Evolutionary conservation across 2,888 invertebrate species (phyloP).

Genomic region (Furcula furcula): DNA sequence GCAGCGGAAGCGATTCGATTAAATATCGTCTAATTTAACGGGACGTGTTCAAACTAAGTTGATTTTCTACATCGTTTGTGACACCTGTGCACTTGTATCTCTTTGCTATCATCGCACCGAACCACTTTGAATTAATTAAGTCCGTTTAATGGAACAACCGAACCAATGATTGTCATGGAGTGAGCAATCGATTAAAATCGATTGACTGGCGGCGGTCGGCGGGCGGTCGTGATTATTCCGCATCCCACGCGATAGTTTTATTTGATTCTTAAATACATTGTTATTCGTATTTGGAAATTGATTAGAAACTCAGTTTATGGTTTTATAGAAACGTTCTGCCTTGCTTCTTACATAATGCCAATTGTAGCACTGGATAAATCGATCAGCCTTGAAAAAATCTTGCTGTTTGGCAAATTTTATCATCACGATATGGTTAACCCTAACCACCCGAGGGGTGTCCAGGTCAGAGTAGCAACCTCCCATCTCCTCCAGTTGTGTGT

Average conservation of each 20-base stretch:
- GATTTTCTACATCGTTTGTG: slow-evolving; percentile 52
- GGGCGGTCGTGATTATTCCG: slow-evolving; percentile 35
- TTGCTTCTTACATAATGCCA: too few species aligned
- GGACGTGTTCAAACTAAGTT: slow-evolving; percentile 34
- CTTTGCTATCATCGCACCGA: slow-evolving; percentile 45
- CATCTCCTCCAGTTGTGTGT: too few species aligned
- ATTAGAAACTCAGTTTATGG: slow-evolving; percentile 8
- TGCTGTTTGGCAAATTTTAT: too few species aligned
- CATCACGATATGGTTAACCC: too few species aligned
- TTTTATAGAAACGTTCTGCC: slow-evolving; percentile 26
- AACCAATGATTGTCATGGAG: slow-evolving; percentile 63
- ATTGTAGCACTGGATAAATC: too few species aligned
- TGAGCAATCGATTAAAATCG: slow-evolving; percentile 51
- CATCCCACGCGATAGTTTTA: slow-evolving; percentile 50
- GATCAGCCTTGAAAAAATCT: too few species aligned
- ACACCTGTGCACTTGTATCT: slow-evolving; percentile 48
- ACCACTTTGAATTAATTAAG: slow-evolving; percentile 61
- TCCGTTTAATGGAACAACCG: slow-evolving; percentile 52
- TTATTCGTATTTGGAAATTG: neutral
- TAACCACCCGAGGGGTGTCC: too few species aligned
- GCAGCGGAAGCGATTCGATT: slow-evolving; percentile 50
- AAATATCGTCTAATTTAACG: slow-evolving; percentile 56
- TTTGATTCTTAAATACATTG: slow-evolving; percentile 33
- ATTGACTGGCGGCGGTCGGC: slow-evolving; percentile 40
- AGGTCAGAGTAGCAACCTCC: too few species aligned